Conservation (phyloP, 2,113 vertebrate species). For the Labeo rohita region DNA sequence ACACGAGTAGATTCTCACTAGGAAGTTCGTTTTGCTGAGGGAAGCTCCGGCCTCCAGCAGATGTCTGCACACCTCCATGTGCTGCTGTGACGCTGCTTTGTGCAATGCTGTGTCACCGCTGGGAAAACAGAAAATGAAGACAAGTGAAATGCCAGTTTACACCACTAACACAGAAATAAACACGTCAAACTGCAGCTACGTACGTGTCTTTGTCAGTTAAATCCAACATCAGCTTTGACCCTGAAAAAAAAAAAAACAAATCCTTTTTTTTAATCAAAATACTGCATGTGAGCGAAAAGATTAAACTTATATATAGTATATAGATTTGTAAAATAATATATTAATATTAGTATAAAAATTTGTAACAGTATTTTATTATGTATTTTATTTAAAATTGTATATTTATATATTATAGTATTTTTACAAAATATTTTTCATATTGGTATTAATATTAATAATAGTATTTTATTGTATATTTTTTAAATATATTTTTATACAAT, state of each 20-base stretch:
- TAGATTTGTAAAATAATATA: not conserved
- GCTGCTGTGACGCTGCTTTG: constrained; percentile 88
- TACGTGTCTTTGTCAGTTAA: constrained; percentile 92
- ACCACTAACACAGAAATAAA: not conserved
- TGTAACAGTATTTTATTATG: not conserved
- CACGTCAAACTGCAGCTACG: not conserved
- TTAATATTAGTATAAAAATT: no score
- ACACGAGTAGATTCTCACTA: constrained; percentile 72
- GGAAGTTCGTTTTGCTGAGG: constrained; percentile 87
- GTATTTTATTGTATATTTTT: no score
- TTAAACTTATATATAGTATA: not conserved
- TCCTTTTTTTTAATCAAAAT: not conserved
- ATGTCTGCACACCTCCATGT: constrained; percentile 84
- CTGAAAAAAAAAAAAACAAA: constrained; percentile 65
- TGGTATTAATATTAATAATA: no score
- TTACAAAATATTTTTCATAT: no score
- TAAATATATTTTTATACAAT: no score
- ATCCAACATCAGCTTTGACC: constrained; percentile 89
- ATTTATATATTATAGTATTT: no score
- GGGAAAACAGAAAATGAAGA: constrained; percentile 29
- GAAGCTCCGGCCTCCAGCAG: constrained; percentile 91
- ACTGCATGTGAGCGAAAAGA: not conserved
- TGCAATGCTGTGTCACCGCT: constrained; percentile 96
- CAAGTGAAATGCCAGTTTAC: not conserved
- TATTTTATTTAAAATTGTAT: no score